phyloP scores from a whole-genome alignment of 2,113 vertebrate species.

The Boulengeromyrus knoepffleri region DNA sequence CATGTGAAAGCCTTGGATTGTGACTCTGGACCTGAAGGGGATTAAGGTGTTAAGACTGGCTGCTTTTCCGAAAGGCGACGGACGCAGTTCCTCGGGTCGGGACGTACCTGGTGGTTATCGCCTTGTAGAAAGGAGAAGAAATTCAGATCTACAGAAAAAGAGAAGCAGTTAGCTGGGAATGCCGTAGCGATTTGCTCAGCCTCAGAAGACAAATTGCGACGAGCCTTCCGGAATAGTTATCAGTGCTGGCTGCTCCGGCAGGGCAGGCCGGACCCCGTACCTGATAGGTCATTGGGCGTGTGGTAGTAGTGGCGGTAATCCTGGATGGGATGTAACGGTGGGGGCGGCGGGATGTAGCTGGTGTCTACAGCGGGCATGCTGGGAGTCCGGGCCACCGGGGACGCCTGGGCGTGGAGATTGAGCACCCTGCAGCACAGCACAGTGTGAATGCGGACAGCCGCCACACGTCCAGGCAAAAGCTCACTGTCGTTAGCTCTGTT shows the following conservation, averaged over 20 bases:
- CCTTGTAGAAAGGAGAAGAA: conserved; percentile 97
- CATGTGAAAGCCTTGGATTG: background rate
- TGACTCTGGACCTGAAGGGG: background rate
- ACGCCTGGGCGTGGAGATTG: conserved; percentile 86
- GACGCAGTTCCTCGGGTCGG: background rate
- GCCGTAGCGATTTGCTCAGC: background rate
- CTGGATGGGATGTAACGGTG: conserved; percentile 79
- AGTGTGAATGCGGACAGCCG: background rate
- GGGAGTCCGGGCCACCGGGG: conserved; percentile 85
- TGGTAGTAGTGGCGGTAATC: conserved; percentile 96
- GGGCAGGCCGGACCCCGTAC: conserved; percentile 45
- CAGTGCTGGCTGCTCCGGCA: background rate
- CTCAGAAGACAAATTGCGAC: background rate
- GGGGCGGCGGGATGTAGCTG: conserved; percentile 84
- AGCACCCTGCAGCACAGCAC: conserved; percentile 59
- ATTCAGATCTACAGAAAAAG: conserved; percentile 76
- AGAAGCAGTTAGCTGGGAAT: background rate
- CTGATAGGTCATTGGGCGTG: conserved; percentile 85
- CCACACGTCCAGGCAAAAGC: background rate
- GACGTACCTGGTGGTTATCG: conserved; percentile 95
- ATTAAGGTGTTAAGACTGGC: background rate
- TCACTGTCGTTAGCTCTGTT: background rate
- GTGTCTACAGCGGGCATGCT: conserved; percentile 89
- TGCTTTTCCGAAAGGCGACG: background rate
- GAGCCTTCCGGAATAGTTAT: background rate